phyloP scores from a whole-genome alignment of 1,140 invertebrate species.

The Venturia canescens region DNA sequence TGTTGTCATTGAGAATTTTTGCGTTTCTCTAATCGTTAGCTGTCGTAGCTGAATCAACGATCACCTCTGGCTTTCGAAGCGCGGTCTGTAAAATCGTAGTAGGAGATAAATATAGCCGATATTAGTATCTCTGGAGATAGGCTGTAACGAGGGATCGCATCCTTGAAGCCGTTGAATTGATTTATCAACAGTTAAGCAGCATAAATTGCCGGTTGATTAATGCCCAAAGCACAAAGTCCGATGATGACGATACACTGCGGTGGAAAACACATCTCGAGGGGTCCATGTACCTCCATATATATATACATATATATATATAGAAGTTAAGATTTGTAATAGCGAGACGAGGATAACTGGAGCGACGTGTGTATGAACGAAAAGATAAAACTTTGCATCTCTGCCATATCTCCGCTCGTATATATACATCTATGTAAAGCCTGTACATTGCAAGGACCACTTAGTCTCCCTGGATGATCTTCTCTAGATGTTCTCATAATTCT shows the following conservation, averaged over 20 bases:
- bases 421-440: neutral
- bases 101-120: neutral
- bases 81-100: too few species aligned
- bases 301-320: slow-evolving; percentile 7
- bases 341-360: slow-evolving; percentile 38
- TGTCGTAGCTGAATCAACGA: neutral
- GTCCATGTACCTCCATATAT: neutral
- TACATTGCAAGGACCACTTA: neutral
- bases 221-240: slow-evolving; percentile 41
- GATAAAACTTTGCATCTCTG: slow-evolving; percentile 31
- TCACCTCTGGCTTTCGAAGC: too few species aligned
- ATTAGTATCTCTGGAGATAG: slow-evolving; percentile 14
- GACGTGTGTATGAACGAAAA: slow-evolving; percentile 39
- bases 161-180: slow-evolving; percentile 56
- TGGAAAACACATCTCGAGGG: slow-evolving; percentile 29
- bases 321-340: neutral
- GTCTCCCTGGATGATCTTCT: neutral
- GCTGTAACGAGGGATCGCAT: slow-evolving; percentile 11
- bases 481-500: slow-evolving; percentile 22
- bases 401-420: neutral
- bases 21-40: neutral
- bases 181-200: slow-evolving; percentile 62
- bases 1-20: neutral
- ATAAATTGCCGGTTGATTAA: slow-evolving; percentile 61
- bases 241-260: slow-evolving; percentile 30